Base-by-base conservation (phyloP, 2,113 vertebrate species). In the Sylvilagus bachmani region DNA sequence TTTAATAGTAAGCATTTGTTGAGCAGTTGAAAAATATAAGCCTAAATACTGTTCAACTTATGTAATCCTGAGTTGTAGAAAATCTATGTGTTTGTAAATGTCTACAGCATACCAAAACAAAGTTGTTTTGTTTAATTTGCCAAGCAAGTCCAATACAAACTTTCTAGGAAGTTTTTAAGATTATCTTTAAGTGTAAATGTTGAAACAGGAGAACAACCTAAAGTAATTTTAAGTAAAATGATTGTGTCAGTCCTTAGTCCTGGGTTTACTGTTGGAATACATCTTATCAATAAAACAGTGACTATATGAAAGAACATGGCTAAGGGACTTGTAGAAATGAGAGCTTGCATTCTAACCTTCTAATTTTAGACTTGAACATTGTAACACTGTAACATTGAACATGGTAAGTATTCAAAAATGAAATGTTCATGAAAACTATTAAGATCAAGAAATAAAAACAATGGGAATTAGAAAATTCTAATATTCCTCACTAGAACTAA, bases 1-100 rank as follows among this genome's bases (percentile, higher is more conserved):
- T 95, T 93, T 77, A 17, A 66, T 83, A 83, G 69, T 36, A 97
- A 97, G 96, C 89, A 61, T 36, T 89, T 86, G 81, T 81, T 91
- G 74, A 86, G 33, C 36, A 94, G 16, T 83, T 96, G 44, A 96
- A 95, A 33, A 92, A 94, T 77, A 89, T 58, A 78, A 64, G 44
- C 53, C 44, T 96, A 78, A 69, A 95, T 86, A 79, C n/a, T 89
- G 58, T 73, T 82, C 94, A 91, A 64, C 24, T 85, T 97, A 95
- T 85, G 67, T 94, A 95, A 78, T 49, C 55, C 13, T 86, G 13
- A 88, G 49, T 74, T 94, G 10, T 38, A 92, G 25, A n/a, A 81
- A 86, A 75, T 85, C 87, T 93, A 22, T 19, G 19, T 58, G 14
- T 19, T 5, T 58, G 55, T 58, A 58, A 58, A 58, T 58, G 55